Conservation (phyloP, 2,797 vertebrate species). For the Pseudomugil gertrudae region DNA sequence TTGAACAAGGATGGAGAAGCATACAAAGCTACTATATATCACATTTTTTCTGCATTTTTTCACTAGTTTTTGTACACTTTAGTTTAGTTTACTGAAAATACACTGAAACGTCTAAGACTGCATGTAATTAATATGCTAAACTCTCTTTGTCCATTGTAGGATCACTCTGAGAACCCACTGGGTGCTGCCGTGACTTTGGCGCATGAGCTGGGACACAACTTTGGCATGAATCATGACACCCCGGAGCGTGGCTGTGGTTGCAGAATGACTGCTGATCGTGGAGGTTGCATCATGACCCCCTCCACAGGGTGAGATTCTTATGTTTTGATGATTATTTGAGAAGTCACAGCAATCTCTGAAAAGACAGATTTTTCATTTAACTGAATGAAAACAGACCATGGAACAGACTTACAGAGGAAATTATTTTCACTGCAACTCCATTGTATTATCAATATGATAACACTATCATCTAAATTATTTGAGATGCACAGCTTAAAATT, state of each 20-base stretch:
- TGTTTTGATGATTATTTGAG: not conserved
- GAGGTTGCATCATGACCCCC: conserved; percentile 98
- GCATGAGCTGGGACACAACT: conserved; percentile 97
- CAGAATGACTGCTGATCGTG: conserved; percentile 86
- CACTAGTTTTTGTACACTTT: conserved; percentile 2
- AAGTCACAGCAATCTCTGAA: not conserved
- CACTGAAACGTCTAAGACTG: not conserved
- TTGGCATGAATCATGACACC: conserved; percentile 98
- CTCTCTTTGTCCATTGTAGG: conserved; percentile 75
- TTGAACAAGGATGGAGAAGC: conserved; percentile 19
- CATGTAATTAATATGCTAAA: not conserved
- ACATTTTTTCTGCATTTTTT: conserved; percentile 9
- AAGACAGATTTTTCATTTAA: not conserved
- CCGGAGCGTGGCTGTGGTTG: conserved; percentile 94
- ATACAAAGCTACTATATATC: conserved; percentile 27
- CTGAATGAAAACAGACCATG: not conserved
- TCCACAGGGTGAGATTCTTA: conserved; percentile 90
- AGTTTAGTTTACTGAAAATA: not conserved
- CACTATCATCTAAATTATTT: not conserved
- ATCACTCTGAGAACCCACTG: conserved; percentile 96
- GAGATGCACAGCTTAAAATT: not conserved
- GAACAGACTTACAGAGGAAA: not conserved
- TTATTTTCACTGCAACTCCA: not conserved
- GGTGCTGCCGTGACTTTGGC: conserved; percentile 96
- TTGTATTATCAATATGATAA: not conserved